Percentiles rank a stretch among this genome's conserved stretches.
Evolutionary conservation across 2,888 invertebrate genomes (phyloP).

Genomic region (Strigamia transsilvanica): DNA sequence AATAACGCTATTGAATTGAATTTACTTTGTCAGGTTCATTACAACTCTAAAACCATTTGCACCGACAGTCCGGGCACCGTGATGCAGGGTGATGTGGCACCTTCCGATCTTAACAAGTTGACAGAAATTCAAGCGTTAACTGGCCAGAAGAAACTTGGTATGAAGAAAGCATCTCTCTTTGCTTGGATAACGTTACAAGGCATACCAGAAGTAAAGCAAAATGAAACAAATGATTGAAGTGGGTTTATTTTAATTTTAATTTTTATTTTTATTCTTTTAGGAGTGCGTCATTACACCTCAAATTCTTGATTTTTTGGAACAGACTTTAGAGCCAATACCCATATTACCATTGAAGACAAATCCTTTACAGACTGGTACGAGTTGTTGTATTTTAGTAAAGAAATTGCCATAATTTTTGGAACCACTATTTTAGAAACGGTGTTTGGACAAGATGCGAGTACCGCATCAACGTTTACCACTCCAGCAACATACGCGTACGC

Average conservation of each 20-base stretch:
- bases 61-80: slow-evolving; percentile 68
- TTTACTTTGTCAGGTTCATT: slow-evolving; percentile 72
- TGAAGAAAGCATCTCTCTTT: slow-evolving; percentile 88
- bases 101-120: background rate
- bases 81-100: slow-evolving; percentile 61
- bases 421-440: background rate
- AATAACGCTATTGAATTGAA: too few species aligned
- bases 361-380: slow-evolving; percentile 19
- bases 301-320: slow-evolving; percentile 95
- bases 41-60: slow-evolving; percentile 78
- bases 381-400: background rate
- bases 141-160: slow-evolving; percentile 63
- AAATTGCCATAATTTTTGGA: background rate
- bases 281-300: slow-evolving; percentile 98
- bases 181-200: slow-evolving; percentile 97
- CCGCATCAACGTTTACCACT: slow-evolving; percentile 53
- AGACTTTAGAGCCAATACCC: slow-evolving; percentile 94
- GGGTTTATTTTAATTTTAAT: too few species aligned
- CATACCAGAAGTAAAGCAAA: slow-evolving; percentile 76
- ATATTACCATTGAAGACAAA: slow-evolving; percentile 58
- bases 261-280: slow-evolving; percentile 54
- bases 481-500: slow-evolving; percentile 66
- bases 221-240: too few species aligned
- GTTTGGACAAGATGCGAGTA: background rate
- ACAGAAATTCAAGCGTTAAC: slow-evolving; percentile 17